Evolutionary conservation across 2,888 invertebrate species (phyloP), one percentile per base, ranked within the genome.

Genomic region (Acronicta leporina): DNA sequence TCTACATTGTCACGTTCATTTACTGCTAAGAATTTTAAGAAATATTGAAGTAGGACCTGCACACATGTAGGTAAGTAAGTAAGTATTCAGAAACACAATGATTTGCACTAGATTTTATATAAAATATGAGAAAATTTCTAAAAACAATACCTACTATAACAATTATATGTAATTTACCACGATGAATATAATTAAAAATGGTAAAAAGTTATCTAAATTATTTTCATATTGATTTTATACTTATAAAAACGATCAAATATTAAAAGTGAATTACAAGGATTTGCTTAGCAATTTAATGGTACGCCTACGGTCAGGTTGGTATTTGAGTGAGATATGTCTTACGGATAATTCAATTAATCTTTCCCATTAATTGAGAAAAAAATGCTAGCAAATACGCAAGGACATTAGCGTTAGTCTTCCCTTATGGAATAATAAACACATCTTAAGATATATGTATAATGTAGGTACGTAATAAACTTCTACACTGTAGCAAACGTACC

Each of bases 361-460:
- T 57, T 53, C 64, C 56, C 65, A 50, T 53, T 41, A 61, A 42
- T 65, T 60, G 56, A 71, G 62, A 64, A 65, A 55, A 49, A 50
- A 30, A 56, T 59, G 48, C 42, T 67, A 68, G 61, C 47, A 57
- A 53, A 47, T 41, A 61, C 49, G 30, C 43, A 57, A 61, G 72
- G 63, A 67, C 59, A 70, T 44, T 64, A 73, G 73, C 70, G 35
- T 70, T 50, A 75, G 63, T 71, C 62, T 68, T 71, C 44, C 47
- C 77, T 63, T 71, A 68, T 79, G 86, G 80, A 85, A 89, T 91
- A 91, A 89, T 90, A 90, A 91, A 90, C 89, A 87, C 83, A 91
- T 89, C 90, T 90, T 90, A 91, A 90, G 89, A 90, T 87, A 70
- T 47, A 54, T 42, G 74, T 54, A 44, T 45, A 51, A 64, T 8